Percentiles rank a stretch among this genome's conserved stretches.
phyloP scores from a whole-genome alignment of 2,113 vertebrate genomes.

The Oreamnos americanus region DNA sequence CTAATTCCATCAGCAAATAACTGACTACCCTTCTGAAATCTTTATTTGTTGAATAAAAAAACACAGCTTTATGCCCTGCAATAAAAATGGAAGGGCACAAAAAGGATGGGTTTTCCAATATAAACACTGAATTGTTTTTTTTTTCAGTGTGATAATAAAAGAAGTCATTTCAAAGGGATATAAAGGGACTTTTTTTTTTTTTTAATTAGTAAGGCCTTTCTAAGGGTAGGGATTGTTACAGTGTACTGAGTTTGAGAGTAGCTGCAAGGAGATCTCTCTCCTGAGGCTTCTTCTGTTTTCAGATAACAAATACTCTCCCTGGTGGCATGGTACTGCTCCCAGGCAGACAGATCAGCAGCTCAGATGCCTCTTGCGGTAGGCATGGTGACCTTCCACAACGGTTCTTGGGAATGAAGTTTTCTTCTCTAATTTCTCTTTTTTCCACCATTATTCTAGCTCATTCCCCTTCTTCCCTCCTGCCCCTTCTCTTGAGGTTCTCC shows the following conservation, averaged over 20 bases:
- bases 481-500: neutral
- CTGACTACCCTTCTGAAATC: neutral
- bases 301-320: neutral
- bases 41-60: neutral
- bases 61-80: neutral
- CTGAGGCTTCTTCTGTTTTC: neutral
- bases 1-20: conserved; percentile 38
- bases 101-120: conserved; percentile 1
- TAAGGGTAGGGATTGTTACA: neutral
- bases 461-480: neutral
- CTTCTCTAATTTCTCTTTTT: neutral
- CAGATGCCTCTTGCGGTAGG: neutral
- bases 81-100: neutral
- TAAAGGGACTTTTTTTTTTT: neutral
- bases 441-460: neutral
- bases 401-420: neutral
- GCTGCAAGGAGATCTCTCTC: neutral
- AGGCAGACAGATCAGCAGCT: neutral
- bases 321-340: neutral
- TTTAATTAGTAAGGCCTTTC: neutral
- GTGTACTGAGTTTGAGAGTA: neutral
- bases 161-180: conserved; percentile 10
- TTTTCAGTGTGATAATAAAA: conserved; percentile 3
- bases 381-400: accelerated
- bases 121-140: neutral